Evolutionary conservation across 2,113 vertebrate species (phyloP).

Genomic region (Callospermophilus lateralis): DNA sequence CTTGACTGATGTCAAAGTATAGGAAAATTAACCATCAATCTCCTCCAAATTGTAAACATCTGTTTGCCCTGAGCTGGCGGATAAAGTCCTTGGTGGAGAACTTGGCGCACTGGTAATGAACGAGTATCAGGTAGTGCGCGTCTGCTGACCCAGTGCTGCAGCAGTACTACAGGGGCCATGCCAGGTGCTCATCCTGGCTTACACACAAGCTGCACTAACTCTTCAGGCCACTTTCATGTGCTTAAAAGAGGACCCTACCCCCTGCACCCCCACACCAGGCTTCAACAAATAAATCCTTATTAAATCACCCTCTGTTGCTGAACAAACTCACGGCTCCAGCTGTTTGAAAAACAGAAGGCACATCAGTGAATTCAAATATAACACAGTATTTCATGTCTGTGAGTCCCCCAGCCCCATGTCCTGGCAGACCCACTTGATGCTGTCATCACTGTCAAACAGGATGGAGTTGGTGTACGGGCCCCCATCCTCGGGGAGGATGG

Average conservation of each 20-base stretch:
- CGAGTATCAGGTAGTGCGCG: conserved; percentile 76
- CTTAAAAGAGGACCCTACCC: conserved; percentile 48
- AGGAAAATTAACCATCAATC: conserved; percentile 82
- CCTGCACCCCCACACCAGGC: not conserved
- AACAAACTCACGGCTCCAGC: conserved; percentile 86
- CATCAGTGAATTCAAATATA: conserved; percentile 91
- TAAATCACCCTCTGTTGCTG: conserved; percentile 84
- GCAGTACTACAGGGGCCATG: conserved; percentile 75
- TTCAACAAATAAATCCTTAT: conserved; percentile 72
- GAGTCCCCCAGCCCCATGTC: conserved; percentile 96
- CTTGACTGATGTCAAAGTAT: conserved; percentile 83
- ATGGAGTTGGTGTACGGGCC: conserved; percentile 94
- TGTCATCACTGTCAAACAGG: conserved; percentile 94
- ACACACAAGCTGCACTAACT: conserved; percentile 67
- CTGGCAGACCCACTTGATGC: conserved; percentile 99
- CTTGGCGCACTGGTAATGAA: conserved; percentile 62
- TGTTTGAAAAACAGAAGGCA: conserved; percentile 90
- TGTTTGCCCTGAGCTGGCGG: conserved; percentile 67
- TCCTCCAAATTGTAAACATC: conserved; percentile 72
- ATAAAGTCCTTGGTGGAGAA: conserved; percentile 79
- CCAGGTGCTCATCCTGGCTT: conserved; percentile 75
- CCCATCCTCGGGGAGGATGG: conserved; percentile 94
- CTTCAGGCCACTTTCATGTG: conserved; percentile 75
- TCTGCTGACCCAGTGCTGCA: conserved; percentile 59
- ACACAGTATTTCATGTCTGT: conserved; percentile 93